A percentile compares a stretch with the other conserved stretches of the same genome.
phyloP scores from a whole-genome alignment of 2,113 vertebrate species.

The Crypturellus undulatus region DNA sequence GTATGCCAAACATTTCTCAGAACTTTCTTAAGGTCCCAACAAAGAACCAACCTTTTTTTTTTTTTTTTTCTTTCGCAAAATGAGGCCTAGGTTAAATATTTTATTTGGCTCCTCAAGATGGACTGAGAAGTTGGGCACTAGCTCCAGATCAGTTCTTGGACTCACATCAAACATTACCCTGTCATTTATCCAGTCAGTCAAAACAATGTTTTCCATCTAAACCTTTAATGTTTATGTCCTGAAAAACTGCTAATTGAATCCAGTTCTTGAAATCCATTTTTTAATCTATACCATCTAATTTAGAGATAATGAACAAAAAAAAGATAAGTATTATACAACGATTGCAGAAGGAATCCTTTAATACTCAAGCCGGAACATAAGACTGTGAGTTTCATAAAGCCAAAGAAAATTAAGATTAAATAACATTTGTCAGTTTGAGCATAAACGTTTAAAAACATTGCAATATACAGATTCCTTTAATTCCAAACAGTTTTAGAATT shows the following conservation, averaged over 20 bases:
- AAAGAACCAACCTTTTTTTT: constrained; percentile 72
- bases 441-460: constrained; percentile 52
- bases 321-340: constrained; percentile 41
- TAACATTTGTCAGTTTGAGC: constrained; percentile 55
- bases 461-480: constrained; percentile 63
- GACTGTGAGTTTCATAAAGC: constrained; percentile 52
- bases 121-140: constrained; percentile 80
- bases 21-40: constrained; percentile 79
- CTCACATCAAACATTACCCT: constrained; percentile 83
- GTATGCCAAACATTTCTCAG: constrained; percentile 83
- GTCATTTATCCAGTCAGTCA: constrained; percentile 88
- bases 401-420: constrained; percentile 64
- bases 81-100: constrained; percentile 87
- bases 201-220: constrained; percentile 88
- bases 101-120: constrained; percentile 85
- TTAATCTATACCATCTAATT: constrained; percentile 78
- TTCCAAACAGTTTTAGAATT: constrained; percentile 68
- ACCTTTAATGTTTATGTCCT: constrained; percentile 83
- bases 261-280: constrained; percentile 77
- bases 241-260: constrained; percentile 84
- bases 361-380: constrained; percentile 69
- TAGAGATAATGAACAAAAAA: constrained; percentile 72
- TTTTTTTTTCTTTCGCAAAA: constrained; percentile 75
- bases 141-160: constrained; percentile 86
- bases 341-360: constrained; percentile 61